These are phyloP conservation scores for Nerophis ophidion DNA, from an alignment of 2,113 vertebrate genomes.

Conservation along the genomic window DNA sequence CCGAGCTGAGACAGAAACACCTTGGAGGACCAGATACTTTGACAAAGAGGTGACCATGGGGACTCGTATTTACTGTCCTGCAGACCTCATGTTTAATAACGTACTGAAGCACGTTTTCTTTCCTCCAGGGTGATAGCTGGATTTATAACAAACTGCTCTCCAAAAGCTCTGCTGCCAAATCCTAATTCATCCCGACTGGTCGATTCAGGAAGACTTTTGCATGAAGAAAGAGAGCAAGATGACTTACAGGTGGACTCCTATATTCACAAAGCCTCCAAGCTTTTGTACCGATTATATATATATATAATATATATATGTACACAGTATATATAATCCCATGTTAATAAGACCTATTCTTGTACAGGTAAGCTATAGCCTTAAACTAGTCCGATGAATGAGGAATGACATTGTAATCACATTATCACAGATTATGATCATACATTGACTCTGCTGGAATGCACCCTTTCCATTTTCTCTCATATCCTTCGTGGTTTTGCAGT, in stretches of 20 bases:
- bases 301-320: background rate
- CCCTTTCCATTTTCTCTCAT: background rate
- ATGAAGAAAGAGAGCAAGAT: conserved; percentile 13
- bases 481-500: conserved; percentile 15
- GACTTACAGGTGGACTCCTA: conserved; percentile 19
- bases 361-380: conserved; percentile 64
- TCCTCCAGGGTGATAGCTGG: conserved; percentile 89
- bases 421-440: background rate
- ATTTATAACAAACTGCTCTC: conserved; percentile 89
- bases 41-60: conserved; percentile 75
- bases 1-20: conserved; percentile 81
- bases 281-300: conserved; percentile 37
- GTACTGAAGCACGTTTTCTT: background rate
- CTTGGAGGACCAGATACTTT: conserved; percentile 91
- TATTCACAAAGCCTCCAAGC: conserved; percentile 40
- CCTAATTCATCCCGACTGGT: conserved; percentile 38
- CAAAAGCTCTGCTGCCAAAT: conserved; percentile 73
- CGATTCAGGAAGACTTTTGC: conserved; percentile 28
- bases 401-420: background rate
- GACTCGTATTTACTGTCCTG: background rate
- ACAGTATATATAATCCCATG: conserved; percentile 26
- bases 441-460: conserved; percentile 8
- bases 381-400: conserved; percentile 30
- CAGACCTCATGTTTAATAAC: background rate
- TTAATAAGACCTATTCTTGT: conserved; percentile 41